phyloP scores from a whole-genome alignment of 2,113 vertebrate genomes.

The Sisor rabdophorus region DNA sequence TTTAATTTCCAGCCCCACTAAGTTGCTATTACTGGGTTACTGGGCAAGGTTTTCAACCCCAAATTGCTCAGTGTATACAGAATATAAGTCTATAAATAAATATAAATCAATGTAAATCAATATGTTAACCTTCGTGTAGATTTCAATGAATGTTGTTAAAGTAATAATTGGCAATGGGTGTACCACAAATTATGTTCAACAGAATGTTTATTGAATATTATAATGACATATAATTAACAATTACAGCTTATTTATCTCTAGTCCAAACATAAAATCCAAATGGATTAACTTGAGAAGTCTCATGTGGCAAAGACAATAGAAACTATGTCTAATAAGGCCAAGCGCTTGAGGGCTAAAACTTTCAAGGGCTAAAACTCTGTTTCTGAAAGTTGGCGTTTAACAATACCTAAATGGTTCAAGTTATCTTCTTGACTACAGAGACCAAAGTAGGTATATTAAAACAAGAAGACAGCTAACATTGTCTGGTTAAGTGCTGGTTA shows the following conservation, averaged over 20 bases:
- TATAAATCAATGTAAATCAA: too few species aligned
- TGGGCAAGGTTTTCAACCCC: too few species aligned
- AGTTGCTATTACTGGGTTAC: too few species aligned
- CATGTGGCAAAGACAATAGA: background rate
- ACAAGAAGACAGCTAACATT: background rate
- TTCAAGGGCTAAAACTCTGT: too few species aligned
- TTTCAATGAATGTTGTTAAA: too few species aligned
- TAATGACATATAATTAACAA: background rate
- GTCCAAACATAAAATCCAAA: background rate
- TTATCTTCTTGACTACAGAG: background rate
- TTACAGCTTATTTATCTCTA: background rate
- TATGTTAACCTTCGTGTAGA: too few species aligned
- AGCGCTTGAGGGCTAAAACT: background rate
- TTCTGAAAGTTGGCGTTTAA: background rate
- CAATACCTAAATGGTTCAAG: background rate
- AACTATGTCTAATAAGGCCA: background rate
- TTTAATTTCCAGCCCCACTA: too few species aligned
- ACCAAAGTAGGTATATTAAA: background rate
- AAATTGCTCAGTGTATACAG: too few species aligned
- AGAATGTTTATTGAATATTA: background rate
- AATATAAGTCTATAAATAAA: too few species aligned
- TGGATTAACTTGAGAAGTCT: background rate
- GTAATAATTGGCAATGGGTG: background rate
- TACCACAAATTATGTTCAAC: background rate
- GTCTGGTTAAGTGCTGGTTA: background rate